Percentiles rank a stretch among this genome's conserved stretches.
Evolutionary conservation across 2,888 invertebrate genomes (phyloP).

Genomic region (Morpho achilles): DNA sequence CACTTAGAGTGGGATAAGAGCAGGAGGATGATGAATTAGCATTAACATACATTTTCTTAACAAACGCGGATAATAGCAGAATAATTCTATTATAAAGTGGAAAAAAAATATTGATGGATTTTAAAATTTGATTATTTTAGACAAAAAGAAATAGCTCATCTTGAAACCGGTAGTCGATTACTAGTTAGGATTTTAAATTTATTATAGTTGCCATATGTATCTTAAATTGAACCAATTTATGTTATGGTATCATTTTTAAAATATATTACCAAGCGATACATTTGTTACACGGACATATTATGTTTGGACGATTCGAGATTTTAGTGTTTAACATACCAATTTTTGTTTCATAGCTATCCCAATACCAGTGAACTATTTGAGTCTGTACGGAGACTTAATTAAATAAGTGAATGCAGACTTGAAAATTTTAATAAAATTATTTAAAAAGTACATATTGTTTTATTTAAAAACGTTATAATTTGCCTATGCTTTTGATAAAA

Average conservation of each 20-base stretch:
- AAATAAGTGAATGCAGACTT: constrained; percentile 57
- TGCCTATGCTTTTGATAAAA: too few species aligned
- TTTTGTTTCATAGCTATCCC: not conserved
- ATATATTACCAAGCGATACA: not conserved
- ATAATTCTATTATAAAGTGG: too few species aligned
- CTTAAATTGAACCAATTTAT: not conserved
- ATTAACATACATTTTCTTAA: too few species aligned
- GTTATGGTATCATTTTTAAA: not conserved
- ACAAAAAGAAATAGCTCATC: too few species aligned
- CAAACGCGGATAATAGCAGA: too few species aligned
- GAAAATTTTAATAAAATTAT: constrained; percentile 64
- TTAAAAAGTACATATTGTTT: constrained; percentile 34
- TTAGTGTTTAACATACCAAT: not conserved
- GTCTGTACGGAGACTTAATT: constrained; percentile 56
- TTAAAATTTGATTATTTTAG: too few species aligned
- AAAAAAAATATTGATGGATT: too few species aligned
- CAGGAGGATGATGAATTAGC: too few species aligned
- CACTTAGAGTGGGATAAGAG: too few species aligned
- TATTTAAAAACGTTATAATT: constrained; percentile 11
- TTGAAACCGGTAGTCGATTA: too few species aligned
- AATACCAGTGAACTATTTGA: constrained; percentile 17
- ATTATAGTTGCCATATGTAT: too few species aligned
- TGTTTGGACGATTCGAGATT: not conserved
- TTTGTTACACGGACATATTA: not conserved
- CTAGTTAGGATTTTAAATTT: too few species aligned